Percentiles rank a stretch among this genome's conserved stretches.
Evolutionary conservation across 2,888 invertebrate genomes (phyloP).

Genomic region (Troides helena): DNA sequence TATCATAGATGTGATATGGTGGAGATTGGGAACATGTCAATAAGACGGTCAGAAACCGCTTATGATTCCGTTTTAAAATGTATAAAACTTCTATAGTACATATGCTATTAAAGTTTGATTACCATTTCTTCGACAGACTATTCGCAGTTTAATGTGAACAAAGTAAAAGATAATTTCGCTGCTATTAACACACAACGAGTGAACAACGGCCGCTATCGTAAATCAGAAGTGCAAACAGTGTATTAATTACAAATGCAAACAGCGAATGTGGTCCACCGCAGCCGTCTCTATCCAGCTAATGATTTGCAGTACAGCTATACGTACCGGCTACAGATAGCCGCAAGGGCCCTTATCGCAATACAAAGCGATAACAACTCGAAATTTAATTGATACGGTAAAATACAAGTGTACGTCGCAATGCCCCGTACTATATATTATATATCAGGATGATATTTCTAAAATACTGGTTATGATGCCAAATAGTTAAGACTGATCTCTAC

Average conservation of each 20-base stretch:
- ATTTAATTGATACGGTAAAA: constrained; percentile 4
- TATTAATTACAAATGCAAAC: constrained; percentile 81
- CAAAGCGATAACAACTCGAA: constrained; percentile 5
- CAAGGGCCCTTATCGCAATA: constrained; percentile 33
- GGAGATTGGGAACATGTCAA: too few species aligned
- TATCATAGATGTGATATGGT: too few species aligned
- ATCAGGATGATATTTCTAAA: too few species aligned
- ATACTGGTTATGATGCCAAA: too few species aligned
- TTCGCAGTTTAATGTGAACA: not conserved
- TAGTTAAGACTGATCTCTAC: too few species aligned
- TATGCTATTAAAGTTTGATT: too few species aligned
- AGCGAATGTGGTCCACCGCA: constrained; percentile 76
- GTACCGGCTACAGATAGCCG: constrained; percentile 33
- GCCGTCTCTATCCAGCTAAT: constrained; percentile 77
- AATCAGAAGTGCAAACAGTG: constrained; percentile 78
- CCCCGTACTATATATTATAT: too few species aligned
- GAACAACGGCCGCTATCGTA: constrained; percentile 71
- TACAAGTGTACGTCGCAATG: too few species aligned
- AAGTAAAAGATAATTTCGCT: constrained; percentile 56
- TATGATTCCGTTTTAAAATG: too few species aligned
- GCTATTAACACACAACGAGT: constrained; percentile 77
- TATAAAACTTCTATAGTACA: too few species aligned
- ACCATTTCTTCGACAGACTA: not conserved
- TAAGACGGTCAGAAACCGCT: too few species aligned
- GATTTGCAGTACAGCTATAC: constrained; percentile 71